These are phyloP conservation scores for Acanthaster planci DNA, from an alignment of 35 echinoderm and acorn worm species.

Conservation along the genomic window DNA sequence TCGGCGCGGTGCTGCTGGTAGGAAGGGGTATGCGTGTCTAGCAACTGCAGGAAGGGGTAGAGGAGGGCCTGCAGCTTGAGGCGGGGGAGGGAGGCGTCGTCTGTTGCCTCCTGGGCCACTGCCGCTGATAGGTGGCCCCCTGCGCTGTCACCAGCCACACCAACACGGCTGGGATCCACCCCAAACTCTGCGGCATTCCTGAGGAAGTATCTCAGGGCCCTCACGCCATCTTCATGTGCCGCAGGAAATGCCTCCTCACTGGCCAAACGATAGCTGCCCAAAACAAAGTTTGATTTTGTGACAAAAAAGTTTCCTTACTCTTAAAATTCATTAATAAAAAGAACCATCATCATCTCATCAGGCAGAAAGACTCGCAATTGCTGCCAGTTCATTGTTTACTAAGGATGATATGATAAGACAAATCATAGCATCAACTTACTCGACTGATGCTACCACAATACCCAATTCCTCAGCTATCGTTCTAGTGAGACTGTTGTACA, in stretches of 20 bases:
- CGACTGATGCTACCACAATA: slow-evolving; percentile 54
- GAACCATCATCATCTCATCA: too few species aligned
- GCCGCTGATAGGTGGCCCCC: slow-evolving; percentile 65
- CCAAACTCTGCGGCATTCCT: slow-evolving; percentile 45
- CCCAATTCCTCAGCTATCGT: slow-evolving; percentile 47
- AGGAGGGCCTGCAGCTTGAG: slow-evolving; percentile 54
- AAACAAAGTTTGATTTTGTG: not conserved
- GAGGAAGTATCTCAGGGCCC: slow-evolving; percentile 53
- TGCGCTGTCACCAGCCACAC: slow-evolving; percentile 73
- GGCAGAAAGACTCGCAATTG: too few species aligned
- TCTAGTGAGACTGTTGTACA: slow-evolving; percentile 41
- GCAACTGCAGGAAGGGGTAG: slow-evolving; percentile 44
- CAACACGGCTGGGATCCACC: slow-evolving; percentile 50
- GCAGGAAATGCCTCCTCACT: slow-evolving; percentile 55
- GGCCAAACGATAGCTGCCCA: slow-evolving; percentile 67
- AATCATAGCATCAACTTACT: slow-evolving; percentile 68
- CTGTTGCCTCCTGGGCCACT: slow-evolving; percentile 48
- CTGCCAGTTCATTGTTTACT: too few species aligned
- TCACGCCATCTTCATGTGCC: slow-evolving; percentile 52
- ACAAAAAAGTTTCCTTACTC: not conserved
- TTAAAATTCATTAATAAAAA: too few species aligned
- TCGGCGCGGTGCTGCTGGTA: slow-evolving; percentile 42
- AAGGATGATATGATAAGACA: too few species aligned
- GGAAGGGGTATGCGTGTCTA: slow-evolving; percentile 56
- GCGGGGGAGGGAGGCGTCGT: slow-evolving; percentile 41